A percentile compares a stretch with the other conserved stretches of the same genome.
phyloP scores from a whole-genome alignment of 2,888 invertebrate species.

The Noctua fimbriata region DNA sequence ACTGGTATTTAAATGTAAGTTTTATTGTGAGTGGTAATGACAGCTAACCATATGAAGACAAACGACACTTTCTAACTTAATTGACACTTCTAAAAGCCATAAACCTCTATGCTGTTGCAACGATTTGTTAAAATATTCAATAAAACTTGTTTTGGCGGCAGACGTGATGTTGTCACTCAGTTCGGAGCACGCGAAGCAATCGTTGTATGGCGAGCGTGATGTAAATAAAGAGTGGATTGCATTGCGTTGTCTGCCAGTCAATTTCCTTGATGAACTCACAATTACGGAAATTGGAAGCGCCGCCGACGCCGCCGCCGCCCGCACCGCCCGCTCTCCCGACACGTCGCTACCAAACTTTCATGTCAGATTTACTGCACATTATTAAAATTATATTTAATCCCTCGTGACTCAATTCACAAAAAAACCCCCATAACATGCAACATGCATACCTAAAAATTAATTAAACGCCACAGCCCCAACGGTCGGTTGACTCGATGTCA shows the following conservation, averaged over 20 bases:
- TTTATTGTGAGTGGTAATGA: constrained; percentile 34
- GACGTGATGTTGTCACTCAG: constrained; percentile 71
- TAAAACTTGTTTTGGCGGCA: constrained; percentile 68
- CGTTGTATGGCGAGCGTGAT: constrained; percentile 74
- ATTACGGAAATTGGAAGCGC: constrained; percentile 88
- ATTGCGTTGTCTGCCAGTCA: constrained; percentile 84
- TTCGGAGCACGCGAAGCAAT: constrained; percentile 73
- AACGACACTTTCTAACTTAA: constrained; percentile 50
- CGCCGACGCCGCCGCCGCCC: constrained; percentile 68
- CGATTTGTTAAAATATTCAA: constrained; percentile 68
- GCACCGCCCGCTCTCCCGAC: constrained; percentile 55
- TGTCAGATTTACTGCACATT: constrained; percentile 63
- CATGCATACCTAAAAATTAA: constrained; percentile 76
- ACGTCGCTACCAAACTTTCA: constrained; percentile 63
- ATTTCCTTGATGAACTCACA: constrained; percentile 89
- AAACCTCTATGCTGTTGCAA: constrained; percentile 31
- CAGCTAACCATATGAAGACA: constrained; percentile 30
- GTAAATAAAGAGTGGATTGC: constrained; percentile 81
- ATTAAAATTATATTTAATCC: constrained; percentile 66
- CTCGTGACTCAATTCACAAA: constrained; percentile 69
- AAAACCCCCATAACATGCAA: constrained; percentile 66
- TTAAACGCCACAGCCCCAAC: constrained; percentile 73
- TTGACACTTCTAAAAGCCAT: constrained; percentile 37
- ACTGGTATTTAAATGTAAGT: constrained; percentile 28
- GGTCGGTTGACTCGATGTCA: constrained; percentile 78